Percentiles rank a stretch among this genome's conserved stretches.
Evolutionary conservation across 2,797 vertebrate species (phyloP).

Genomic region (Falco naumanni): DNA sequence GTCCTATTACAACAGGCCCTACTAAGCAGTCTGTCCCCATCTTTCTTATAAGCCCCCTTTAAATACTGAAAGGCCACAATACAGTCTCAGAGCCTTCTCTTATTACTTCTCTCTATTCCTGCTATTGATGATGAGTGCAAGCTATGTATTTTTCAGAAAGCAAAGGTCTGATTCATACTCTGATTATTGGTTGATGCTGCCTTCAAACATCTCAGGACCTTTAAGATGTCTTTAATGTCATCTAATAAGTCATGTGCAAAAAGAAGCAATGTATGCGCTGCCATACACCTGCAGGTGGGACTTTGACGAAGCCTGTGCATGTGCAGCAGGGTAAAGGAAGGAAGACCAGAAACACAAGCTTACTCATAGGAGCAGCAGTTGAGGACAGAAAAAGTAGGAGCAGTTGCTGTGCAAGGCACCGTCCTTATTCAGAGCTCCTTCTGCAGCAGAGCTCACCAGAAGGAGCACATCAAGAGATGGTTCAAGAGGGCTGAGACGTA

Average conservation of each 20-base stretch:
- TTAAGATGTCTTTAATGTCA: background rate
- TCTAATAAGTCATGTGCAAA: background rate
- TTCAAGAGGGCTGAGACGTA: background rate
- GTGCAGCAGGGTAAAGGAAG: background rate
- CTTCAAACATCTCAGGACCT: background rate
- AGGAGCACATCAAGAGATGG: background rate
- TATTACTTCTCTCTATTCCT: background rate
- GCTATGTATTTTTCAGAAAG: background rate
- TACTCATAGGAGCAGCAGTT: rapidly evolving
- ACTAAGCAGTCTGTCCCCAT: no score
- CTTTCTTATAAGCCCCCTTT: background rate
- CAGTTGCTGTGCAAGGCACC: background rate
- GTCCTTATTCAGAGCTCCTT: background rate
- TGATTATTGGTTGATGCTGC: background rate
- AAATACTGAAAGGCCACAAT: background rate
- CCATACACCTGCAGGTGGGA: background rate
- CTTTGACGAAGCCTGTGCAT: background rate
- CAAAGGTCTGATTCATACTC: background rate
- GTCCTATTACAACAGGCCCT: no score
- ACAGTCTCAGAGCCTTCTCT: background rate
- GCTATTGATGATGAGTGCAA: background rate
- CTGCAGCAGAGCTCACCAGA: background rate
- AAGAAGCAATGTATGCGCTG: background rate
- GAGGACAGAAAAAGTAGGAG: background rate
- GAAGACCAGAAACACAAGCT: background rate